These are phyloP conservation scores for Periophthalmodon schlosseri DNA, from an alignment of 2,113 vertebrate species.

Conservation along the genomic window DNA sequence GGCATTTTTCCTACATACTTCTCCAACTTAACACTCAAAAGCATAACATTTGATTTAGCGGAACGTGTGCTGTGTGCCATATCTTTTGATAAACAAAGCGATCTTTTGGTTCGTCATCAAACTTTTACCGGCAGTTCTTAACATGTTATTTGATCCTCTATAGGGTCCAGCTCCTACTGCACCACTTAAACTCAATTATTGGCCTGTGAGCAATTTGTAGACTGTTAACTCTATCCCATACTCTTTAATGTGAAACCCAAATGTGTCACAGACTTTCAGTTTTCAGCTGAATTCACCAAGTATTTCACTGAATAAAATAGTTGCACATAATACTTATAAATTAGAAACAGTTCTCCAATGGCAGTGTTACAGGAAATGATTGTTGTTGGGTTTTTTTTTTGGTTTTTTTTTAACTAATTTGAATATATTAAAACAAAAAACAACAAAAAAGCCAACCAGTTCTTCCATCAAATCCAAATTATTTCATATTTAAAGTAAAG, in stretches of 20 bases:
- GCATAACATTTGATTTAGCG: slow-evolving; percentile 41
- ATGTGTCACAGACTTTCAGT: slow-evolving; percentile 28
- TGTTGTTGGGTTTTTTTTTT: too few relatives aligned
- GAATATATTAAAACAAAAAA: too few relatives aligned
- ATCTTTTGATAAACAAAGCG: slow-evolving; percentile 36
- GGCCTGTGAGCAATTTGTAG: slow-evolving; percentile 60
- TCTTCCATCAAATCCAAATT: too few relatives aligned
- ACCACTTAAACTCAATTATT: slow-evolving; percentile 64
- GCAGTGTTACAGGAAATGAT: too few relatives aligned
- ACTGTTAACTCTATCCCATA: slow-evolving; percentile 54
- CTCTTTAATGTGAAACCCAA: slow-evolving; percentile 46
- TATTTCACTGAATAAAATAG: slow-evolving; percentile 34
- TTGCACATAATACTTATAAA: slow-evolving; percentile 1
- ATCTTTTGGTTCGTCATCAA: slow-evolving; percentile 43
- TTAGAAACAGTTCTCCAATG: neutral
- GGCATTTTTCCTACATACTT: slow-evolving; percentile 30
- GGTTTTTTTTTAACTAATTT: too few relatives aligned
- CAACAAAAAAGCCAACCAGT: too few relatives aligned
- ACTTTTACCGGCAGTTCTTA: slow-evolving; percentile 50
- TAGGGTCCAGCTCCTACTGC: slow-evolving; percentile 45
- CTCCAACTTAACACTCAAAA: slow-evolving; percentile 19
- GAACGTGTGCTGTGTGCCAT: slow-evolving; percentile 25
- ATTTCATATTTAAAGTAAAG: too few relatives aligned
- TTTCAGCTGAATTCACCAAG: slow-evolving; percentile 28
- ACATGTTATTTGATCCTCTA: slow-evolving; percentile 66